Evolutionary conservation across 2,888 invertebrate species (phyloP).

Genomic region (Helicoverpa assulta): DNA sequence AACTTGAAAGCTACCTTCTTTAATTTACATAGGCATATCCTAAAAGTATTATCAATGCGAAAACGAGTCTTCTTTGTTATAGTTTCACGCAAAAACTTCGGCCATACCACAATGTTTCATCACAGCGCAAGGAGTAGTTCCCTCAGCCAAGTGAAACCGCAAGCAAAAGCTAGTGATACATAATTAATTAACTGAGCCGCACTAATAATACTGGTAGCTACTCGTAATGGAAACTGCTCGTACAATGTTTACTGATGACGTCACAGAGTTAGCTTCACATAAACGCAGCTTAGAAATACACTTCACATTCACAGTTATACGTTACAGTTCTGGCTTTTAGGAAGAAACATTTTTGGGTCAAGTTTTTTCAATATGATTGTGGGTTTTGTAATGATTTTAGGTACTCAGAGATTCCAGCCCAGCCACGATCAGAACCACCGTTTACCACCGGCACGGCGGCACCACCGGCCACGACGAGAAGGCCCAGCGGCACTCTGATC

Average conservation of each 20-base stretch:
- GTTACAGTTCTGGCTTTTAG: conserved; percentile 6
- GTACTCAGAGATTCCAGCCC: too few species aligned
- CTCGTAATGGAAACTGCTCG: background rate
- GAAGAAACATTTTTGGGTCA: background rate
- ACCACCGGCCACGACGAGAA: too few species aligned
- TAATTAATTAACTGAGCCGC: background rate
- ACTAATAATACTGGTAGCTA: background rate
- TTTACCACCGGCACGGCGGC: too few species aligned
- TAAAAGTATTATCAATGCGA: too few species aligned
- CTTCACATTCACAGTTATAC: background rate
- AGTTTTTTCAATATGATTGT: too few species aligned
- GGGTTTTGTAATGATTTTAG: too few species aligned
- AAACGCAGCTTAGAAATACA: conserved; percentile 26
- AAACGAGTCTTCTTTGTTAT: too few species aligned
- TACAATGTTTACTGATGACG: conserved; percentile 16
- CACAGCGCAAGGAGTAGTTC: background rate
- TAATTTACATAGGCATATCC: too few species aligned
- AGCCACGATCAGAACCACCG: too few species aligned
- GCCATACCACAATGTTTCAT: background rate
- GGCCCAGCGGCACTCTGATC: too few species aligned
- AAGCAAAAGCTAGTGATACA: background rate
- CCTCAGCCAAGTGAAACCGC: background rate
- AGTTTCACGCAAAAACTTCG: too few species aligned
- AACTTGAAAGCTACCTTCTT: too few species aligned
- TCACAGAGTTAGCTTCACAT: background rate